A percentile compares a stretch with the other conserved stretches of the same genome.
Conservation (phyloP, 2,113 vertebrate genomes). For the Nymphicus hollandicus region DNA sequence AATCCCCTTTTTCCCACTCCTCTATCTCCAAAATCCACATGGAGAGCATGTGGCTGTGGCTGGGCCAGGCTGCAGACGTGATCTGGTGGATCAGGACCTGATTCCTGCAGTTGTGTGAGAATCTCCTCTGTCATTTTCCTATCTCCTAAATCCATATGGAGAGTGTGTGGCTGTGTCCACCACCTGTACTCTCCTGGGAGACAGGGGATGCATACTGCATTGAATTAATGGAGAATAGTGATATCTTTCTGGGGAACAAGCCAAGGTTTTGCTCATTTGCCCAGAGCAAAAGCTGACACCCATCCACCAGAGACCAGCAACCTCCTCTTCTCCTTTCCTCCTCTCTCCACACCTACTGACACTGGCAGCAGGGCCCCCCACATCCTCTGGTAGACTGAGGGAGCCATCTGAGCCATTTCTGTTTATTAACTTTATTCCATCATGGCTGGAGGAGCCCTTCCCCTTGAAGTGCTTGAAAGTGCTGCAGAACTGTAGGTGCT, state of each 20-base stretch:
- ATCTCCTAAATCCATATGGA: not conserved
- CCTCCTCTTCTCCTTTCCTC: not conserved
- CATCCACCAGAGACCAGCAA: not conserved
- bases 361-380: not conserved
- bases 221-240: not conserved
- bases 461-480: not conserved
- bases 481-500: not conserved
- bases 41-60: accelerated
- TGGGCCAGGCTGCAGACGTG: not conserved
- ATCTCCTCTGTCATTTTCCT: not conserved
- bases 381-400: not conserved
- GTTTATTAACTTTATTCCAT: not conserved
- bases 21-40: not conserved
- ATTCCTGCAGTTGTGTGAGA: not conserved
- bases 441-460: not conserved
- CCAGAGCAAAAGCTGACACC: not conserved
- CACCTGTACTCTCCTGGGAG: not conserved
- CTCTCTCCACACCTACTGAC: accelerated
- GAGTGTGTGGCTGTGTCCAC: accelerated
- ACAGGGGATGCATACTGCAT: not conserved
- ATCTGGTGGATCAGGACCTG: not conserved
- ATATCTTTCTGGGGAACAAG: not conserved
- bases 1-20: not conserved
- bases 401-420: not conserved
- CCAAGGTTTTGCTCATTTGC: not conserved